Evolutionary conservation across 2,113 vertebrate species (phyloP), one percentile per base, ranked within the genome.

Genomic region (Thunnus maccoyii): DNA sequence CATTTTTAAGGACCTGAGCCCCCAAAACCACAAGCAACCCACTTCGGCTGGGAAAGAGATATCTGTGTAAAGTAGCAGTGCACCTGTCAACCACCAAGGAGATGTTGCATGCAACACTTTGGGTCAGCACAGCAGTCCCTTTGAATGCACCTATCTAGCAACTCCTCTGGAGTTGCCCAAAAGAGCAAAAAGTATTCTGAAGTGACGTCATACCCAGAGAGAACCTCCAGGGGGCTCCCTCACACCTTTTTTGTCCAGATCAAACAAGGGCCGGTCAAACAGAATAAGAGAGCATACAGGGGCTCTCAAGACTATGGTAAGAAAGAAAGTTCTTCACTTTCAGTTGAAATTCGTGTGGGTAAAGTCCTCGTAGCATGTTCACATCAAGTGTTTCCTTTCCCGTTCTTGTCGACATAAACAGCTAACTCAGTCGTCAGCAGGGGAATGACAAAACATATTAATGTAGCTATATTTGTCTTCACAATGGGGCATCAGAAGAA

Each of bases 201-300:
- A 72, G 72, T 91, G 88, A 92, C 87, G 86, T 92, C 92, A 93
- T 86, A 66, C 55, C 86, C 78, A 84, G 76, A 76, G 76, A 90
- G 57, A 82, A 79, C 91, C 93, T 94, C 92, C 81, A 87, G 91
- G 81, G 92, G 87, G 69, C 81, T 84, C 86, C 76, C 70, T 89
- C 82, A 5, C 4, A 54, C 85, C 84, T 93, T 90, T 78, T 90
- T 88, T 86, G 85, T 86, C 82, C 67, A 80, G 88, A 94, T 94
- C 92, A 93, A 93, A 93, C 47, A 6, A 47, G 79, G 68, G 57
- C 76, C 25, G 13, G 85, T 92, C 88, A 94, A 92, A 93, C 86
- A 92, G 91, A 94, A 93, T 94, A 86, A 63, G 48, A 90, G 90
- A 94, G 86, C 81, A 81, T 62, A 57, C 63, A 67, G 76, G 73